These are phyloP conservation scores for Coelopa frigida DNA, from an alignment of 1,140 invertebrate species.

Conservation along the genomic window DNA sequence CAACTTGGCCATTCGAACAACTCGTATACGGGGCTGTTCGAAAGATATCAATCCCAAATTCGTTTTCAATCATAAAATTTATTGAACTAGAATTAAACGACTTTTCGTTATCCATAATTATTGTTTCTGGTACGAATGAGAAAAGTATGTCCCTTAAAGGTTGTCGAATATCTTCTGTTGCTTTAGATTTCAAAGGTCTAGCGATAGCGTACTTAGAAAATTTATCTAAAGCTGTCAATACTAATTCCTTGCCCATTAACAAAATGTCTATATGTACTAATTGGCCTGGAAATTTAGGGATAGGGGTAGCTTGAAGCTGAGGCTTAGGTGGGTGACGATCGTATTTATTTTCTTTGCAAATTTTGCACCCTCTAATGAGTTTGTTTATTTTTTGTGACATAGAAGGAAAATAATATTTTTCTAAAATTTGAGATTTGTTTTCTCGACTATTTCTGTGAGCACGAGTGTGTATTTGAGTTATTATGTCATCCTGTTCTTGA, in stretches of 20 bases:
- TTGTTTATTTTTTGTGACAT: slow-evolving; percentile 6
- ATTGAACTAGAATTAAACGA: slow-evolving; percentile 8
- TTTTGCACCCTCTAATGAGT: slow-evolving; percentile 4
- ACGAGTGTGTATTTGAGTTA: background rate
- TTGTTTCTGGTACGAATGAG: slow-evolving; percentile 6
- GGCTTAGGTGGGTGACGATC: too few species aligned
- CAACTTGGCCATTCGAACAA: slow-evolving; percentile 14
- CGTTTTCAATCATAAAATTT: slow-evolving; percentile 6
- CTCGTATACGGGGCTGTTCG: slow-evolving; percentile 10
- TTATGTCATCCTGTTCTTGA: slow-evolving; percentile 4
- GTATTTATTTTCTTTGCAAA: too few species aligned
- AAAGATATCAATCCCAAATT: slow-evolving; percentile 5
- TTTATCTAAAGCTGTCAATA: too few species aligned
- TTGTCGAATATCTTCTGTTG: too few species aligned
- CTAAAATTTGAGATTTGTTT: slow-evolving; percentile 3
- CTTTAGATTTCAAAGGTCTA: too few species aligned
- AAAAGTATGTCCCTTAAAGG: slow-evolving; percentile 5
- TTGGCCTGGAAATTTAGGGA: slow-evolving; percentile 7
- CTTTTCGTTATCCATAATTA: slow-evolving; percentile 14
- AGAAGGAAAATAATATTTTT: slow-evolving; percentile 9
- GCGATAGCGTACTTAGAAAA: too few species aligned
- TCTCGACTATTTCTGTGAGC: slow-evolving; percentile 6
- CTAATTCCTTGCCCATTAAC: background rate
- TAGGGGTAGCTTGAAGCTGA: background rate
- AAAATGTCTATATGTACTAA: slow-evolving; percentile 7